Conservation (phyloP, 2,888 invertebrate species). For the Agrenia bidenticulata region DNA sequence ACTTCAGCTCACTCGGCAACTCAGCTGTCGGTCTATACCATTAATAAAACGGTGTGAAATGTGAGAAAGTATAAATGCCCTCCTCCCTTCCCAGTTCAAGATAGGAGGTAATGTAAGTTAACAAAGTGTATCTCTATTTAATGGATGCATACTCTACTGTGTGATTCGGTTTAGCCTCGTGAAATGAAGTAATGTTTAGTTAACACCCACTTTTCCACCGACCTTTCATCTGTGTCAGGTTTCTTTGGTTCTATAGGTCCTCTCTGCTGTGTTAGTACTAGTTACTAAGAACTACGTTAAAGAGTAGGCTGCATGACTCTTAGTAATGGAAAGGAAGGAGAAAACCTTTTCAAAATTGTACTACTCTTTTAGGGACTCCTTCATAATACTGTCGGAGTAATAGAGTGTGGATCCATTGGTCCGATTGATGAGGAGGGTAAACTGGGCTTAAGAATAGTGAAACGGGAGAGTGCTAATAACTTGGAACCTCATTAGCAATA, state of each 20-base stretch:
- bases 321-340: too few relatives aligned
- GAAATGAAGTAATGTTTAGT: constrained; percentile 21
- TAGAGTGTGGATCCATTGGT: too few relatives aligned
- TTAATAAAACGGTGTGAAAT: constrained; percentile 7
- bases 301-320: too few relatives aligned
- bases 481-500: constrained; percentile 42
- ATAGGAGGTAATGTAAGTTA: neutral
- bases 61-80: neutral
- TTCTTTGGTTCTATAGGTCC: neutral
- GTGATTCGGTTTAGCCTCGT: constrained; percentile 1
- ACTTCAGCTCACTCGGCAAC: neutral
- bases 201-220: constrained; percentile 12
- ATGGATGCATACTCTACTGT: neutral
- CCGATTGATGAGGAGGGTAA: too few relatives aligned
- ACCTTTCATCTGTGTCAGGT: neutral
- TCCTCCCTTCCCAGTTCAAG: neutral
- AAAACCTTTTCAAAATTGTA: too few relatives aligned
- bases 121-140: constrained; percentile 6
- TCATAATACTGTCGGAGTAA: too few relatives aligned
- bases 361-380: too few relatives aligned
- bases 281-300: too few relatives aligned
- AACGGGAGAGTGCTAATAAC: constrained; percentile 31
- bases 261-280: too few relatives aligned
- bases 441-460: too few relatives aligned
- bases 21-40: neutral